Conservation (phyloP, 2,888 invertebrate species). For the Synergus laeviventris region DNA sequence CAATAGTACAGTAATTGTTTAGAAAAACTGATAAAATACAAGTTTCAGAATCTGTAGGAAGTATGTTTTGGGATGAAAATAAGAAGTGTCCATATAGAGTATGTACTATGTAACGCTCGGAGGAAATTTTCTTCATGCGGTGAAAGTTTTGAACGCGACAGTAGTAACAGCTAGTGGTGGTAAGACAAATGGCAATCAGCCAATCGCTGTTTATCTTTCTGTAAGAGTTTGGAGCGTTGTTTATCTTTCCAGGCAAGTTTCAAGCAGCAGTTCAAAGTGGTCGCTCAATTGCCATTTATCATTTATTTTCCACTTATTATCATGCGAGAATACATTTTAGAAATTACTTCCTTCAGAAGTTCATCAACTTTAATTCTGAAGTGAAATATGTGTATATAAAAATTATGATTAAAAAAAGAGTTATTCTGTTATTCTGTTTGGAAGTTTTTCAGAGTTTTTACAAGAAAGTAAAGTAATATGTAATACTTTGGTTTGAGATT, state of each 20-base stretch:
- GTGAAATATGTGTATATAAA: too few species aligned
- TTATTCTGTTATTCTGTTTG: not conserved
- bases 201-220: conserved; percentile 36
- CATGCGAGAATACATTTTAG: not conserved
- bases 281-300: conserved; percentile 19
- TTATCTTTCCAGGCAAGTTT: conserved; percentile 22
- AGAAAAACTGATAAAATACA: too few species aligned
- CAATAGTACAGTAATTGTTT: too few species aligned
- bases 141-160: not conserved
- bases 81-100: too few species aligned
- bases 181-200: conserved; percentile 38
- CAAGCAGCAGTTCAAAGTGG: conserved; percentile 13
- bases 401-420: too few species aligned
- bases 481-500: not conserved
- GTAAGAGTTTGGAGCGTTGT: conserved; percentile 21
- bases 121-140: not conserved
- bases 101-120: not conserved
- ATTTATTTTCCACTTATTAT: conserved; percentile 8
- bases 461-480: not conserved
- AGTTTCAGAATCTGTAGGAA: too few species aligned
- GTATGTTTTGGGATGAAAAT: too few species aligned
- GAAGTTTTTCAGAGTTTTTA: not conserved
- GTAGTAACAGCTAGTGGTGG: conserved; percentile 29
- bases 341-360: not conserved
- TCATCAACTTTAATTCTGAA: not conserved